Conservation (phyloP, 2,113 vertebrate species). For the Bungarus multicinctus region DNA sequence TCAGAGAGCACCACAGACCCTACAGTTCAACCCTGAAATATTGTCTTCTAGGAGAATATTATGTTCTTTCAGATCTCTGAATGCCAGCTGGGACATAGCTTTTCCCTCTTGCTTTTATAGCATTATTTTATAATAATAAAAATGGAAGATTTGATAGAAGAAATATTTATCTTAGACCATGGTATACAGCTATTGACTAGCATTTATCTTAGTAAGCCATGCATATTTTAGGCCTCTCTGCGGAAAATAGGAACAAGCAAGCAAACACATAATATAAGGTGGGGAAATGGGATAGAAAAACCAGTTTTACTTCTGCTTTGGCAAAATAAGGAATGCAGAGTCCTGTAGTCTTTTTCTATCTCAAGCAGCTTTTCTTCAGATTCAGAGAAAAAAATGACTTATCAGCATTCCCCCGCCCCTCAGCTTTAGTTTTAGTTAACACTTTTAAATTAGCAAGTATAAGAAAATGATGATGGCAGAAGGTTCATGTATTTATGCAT, state of each 20-base stretch:
- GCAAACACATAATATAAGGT: not conserved
- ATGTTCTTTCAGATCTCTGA: not conserved
- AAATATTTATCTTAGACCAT: not conserved
- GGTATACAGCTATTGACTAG: not conserved
- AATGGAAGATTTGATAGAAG: not conserved
- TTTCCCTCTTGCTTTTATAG: not conserved
- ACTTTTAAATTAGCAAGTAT: conserved; percentile 19
- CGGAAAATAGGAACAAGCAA: not conserved
- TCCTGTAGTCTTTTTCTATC: not conserved
- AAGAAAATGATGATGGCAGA: not conserved
- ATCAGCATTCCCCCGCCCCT: not conserved
- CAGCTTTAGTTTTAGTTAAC: conserved; percentile 23
- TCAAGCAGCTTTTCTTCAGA: not conserved
- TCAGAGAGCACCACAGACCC: not conserved
- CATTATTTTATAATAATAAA: not conserved
- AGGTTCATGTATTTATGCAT: not conserved
- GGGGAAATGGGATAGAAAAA: not conserved
- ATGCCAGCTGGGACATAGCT: not conserved
- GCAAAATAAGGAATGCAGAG: not conserved
- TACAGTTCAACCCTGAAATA: not conserved
- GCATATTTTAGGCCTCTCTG: not conserved
- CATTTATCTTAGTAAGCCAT: not conserved
- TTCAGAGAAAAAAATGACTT: not conserved
- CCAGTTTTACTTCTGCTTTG: not conserved
- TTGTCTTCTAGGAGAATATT: not conserved